Percentiles rank a stretch among this genome's conserved stretches.
Evolutionary conservation across 2,888 invertebrate species (phyloP).

Genomic region (Acanthacorydalis orientalis): DNA sequence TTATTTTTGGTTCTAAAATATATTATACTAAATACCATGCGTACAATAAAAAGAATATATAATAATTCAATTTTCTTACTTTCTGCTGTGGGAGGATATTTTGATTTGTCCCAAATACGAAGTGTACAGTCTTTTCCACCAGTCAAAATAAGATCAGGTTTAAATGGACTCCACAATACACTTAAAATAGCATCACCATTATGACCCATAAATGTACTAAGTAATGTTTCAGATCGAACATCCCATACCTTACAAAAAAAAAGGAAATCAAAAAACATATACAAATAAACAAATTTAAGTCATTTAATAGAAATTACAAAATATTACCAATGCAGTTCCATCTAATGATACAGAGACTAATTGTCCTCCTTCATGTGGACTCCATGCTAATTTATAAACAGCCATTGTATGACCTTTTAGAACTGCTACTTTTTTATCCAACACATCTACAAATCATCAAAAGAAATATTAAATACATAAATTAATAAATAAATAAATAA

Average conservation of each 20-base stretch:
- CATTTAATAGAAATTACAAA: not conserved
- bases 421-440: slow-evolving; percentile 9
- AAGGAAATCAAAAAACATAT: no score
- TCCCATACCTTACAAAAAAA: slow-evolving; percentile 42
- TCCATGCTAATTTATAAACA: slow-evolving; percentile 47
- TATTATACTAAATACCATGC: slow-evolving; percentile 2
- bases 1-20: slow-evolving; percentile 14
- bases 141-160: slow-evolving; percentile 41
- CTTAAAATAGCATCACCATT: slow-evolving; percentile 34
- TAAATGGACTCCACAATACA: slow-evolving; percentile 44
- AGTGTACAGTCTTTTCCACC: slow-evolving; percentile 50
- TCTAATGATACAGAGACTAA: slow-evolving; percentile 56
- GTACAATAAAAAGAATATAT: slow-evolving; percentile 1
- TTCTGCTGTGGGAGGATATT: slow-evolving; percentile 24
- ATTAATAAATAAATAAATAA: no score
- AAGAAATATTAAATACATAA: no score
- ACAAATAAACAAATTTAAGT: not conserved
- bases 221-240: slow-evolving; percentile 30
- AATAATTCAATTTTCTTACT: slow-evolving; percentile 15
- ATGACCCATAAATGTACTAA: slow-evolving; percentile 43
- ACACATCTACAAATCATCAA: slow-evolving; percentile 8
- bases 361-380: slow-evolving; percentile 43
- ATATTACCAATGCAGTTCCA: slow-evolving; percentile 42
- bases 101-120: slow-evolving; percentile 42
- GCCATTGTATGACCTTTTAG: slow-evolving; percentile 31